phyloP scores from a whole-genome alignment of 1,140 invertebrate genomes.

The Lepidurus apus region DNA sequence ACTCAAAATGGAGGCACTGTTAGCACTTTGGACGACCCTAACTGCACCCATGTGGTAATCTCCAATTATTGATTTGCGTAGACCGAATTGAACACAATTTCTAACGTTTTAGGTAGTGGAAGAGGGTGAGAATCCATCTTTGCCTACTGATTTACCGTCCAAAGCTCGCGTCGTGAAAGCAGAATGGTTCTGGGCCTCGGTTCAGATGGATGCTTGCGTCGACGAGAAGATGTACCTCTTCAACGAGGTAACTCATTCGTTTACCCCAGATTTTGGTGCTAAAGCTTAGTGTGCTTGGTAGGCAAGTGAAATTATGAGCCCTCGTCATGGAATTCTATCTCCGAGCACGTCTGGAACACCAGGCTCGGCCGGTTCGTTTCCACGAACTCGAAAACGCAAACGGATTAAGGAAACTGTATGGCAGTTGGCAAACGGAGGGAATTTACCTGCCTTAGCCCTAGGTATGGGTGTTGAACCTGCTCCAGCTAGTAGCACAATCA shows the following conservation, averaged over 20 bases:
- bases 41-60: conserved; percentile 85
- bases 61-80: conserved; percentile 38
- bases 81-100: conserved; percentile 4
- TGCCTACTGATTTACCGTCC: conserved; percentile 35
- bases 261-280: conserved; percentile 19
- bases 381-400: conserved; percentile 45
- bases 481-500: conserved; percentile 39
- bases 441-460: conserved; percentile 38
- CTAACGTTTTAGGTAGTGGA: conserved; percentile 36
- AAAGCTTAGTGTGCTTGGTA: background rate
- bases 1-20: conserved; percentile 74
- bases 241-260: conserved; percentile 58
- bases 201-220: conserved; percentile 89
- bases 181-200: conserved; percentile 96
- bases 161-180: conserved; percentile 66
- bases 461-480: background rate
- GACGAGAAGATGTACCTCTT: conserved; percentile 82
- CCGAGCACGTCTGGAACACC: conserved; percentile 38
- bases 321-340: conserved; percentile 31
- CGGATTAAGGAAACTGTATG: conserved; percentile 47
- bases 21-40: conserved; percentile 66
- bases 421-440: conserved; percentile 43
- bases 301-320: conserved; percentile 32
- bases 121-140: conserved; percentile 34
- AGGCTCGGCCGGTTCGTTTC: background rate